phyloP scores from a whole-genome alignment of 2,113 vertebrate species.

The Oreochromis tanganicae region DNA sequence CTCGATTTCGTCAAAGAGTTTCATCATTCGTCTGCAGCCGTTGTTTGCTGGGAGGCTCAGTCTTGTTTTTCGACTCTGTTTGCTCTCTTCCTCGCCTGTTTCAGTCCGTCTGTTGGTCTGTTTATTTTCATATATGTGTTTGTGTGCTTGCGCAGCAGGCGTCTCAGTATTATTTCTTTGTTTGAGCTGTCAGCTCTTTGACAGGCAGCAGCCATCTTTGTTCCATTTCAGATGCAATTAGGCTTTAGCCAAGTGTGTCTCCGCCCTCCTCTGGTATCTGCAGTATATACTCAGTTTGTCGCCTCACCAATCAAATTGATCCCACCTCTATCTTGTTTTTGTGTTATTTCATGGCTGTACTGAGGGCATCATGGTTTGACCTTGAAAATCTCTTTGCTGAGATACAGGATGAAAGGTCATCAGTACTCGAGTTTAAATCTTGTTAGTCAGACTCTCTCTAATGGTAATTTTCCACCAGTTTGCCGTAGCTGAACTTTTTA shows the following conservation, averaged over 20 bases:
- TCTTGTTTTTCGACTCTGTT: neutral
- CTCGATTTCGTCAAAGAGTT: neutral
- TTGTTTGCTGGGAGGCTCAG: slow-evolving; percentile 12
- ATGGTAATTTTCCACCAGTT: neutral
- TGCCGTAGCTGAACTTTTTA: neutral
- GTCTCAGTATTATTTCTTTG: slow-evolving; percentile 5
- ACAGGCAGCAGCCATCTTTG: slow-evolving; percentile 7
- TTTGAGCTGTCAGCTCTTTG: slow-evolving; percentile 13
- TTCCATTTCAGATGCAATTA: neutral
- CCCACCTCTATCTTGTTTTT: neutral
- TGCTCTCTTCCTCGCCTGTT: neutral
- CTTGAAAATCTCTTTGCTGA: neutral
- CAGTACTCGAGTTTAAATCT: neutral
- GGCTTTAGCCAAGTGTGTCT: neutral
- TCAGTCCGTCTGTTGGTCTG: neutral
- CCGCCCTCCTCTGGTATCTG: neutral
- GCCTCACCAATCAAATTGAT: neutral
- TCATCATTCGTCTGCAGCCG: neutral
- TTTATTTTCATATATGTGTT: neutral
- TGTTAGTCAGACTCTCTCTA: neutral
- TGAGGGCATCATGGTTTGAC: neutral
- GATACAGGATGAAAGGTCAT: neutral
- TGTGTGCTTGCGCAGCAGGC: neutral
- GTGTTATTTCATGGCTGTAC: neutral
- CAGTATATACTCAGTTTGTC: neutral